Conservation (phyloP, 2,113 vertebrate genomes). For the Pelmatolapia mariae region DNA sequence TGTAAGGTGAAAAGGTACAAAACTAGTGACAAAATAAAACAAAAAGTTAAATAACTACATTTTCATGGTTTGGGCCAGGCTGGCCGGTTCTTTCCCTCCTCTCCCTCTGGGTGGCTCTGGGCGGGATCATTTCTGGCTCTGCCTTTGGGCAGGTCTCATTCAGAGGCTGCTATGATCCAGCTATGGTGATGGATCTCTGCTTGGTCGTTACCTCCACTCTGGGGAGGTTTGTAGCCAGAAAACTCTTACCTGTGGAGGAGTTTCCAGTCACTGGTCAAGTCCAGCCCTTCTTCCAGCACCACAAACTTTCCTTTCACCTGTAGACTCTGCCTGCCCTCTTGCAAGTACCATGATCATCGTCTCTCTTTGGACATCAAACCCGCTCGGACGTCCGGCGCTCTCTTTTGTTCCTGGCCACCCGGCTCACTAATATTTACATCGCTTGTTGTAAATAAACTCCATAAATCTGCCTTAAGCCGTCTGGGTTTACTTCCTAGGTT, state of each 20-base stretch:
- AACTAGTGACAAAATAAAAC: background rate
- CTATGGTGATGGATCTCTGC: background rate
- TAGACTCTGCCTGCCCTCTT: background rate
- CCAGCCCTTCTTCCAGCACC: background rate
- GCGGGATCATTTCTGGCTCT: background rate
- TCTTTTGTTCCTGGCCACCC: background rate
- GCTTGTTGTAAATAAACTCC: background rate
- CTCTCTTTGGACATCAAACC: background rate
- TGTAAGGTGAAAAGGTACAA: too few species aligned
- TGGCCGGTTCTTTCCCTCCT: background rate
- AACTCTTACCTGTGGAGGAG: background rate
- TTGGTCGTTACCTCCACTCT: background rate
- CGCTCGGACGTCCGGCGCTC: background rate
- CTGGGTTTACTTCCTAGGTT: too few species aligned
- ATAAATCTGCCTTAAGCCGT: too few species aligned
- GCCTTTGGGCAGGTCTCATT: background rate
- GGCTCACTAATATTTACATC: background rate
- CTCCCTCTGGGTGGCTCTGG: background rate
- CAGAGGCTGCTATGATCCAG: background rate
- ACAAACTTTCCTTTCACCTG: background rate
- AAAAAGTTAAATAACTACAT: background rate
- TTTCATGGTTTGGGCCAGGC: background rate
- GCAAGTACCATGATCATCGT: background rate
- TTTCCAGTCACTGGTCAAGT: background rate
- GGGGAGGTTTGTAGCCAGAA: background rate